A percentile compares a stretch with the other conserved stretches of the same genome.
phyloP scores from a whole-genome alignment of 2,888 invertebrate genomes.

The Metacarcinus magister region DNA sequence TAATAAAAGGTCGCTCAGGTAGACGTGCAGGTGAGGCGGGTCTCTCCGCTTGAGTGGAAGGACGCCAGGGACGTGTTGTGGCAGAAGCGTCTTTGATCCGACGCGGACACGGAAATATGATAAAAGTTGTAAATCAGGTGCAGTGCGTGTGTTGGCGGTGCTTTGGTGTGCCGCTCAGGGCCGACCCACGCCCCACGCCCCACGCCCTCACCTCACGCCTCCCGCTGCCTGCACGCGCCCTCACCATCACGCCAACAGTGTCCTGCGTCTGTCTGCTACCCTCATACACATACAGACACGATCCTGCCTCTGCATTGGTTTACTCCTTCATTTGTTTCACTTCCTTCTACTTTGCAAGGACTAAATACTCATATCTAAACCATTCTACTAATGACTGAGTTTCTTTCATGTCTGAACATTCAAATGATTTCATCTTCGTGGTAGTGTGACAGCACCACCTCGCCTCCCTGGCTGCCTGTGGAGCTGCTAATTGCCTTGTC shows the following conservation, averaged over 20 bases:
- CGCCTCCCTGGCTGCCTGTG: constrained; percentile 27
- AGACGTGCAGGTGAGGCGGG: background rate
- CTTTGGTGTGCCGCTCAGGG: background rate
- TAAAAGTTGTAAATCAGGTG: background rate
- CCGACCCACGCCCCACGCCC: background rate
- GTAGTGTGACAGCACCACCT: background rate
- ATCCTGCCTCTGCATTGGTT: background rate
- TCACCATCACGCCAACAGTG: background rate
- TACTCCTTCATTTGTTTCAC: background rate
- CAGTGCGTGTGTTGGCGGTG: background rate
- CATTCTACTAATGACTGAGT: too few relatives aligned
- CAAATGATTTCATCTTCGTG: background rate
- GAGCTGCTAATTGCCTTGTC: constrained; percentile 49
- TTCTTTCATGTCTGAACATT: background rate
- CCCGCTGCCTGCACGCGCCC: background rate
- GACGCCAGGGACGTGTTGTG: background rate
- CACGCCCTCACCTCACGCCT: background rate
- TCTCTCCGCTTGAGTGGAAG: background rate
- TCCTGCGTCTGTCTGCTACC: background rate
- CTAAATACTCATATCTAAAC: background rate
- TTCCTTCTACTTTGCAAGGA: background rate
- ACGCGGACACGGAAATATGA: background rate
- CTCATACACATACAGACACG: background rate
- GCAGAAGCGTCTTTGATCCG: background rate
- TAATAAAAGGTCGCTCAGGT: background rate